These are phyloP conservation scores for Prolemur simus DNA, from an alignment of 2,113 vertebrate species.

Conservation along the genomic window DNA sequence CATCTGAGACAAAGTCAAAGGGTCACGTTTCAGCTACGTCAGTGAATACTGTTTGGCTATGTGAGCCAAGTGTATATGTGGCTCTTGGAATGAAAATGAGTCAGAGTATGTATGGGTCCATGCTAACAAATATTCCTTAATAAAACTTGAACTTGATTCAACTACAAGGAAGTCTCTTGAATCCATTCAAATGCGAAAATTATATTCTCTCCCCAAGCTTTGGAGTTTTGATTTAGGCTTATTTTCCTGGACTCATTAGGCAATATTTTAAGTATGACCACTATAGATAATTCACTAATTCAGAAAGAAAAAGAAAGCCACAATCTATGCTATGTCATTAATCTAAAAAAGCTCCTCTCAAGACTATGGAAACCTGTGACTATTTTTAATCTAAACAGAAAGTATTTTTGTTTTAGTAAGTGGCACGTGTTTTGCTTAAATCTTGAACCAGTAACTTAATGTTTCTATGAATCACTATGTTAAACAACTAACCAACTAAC, in stretches of 20 bases:
- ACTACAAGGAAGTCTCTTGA: background rate
- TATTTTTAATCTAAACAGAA: background rate
- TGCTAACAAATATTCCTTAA: background rate
- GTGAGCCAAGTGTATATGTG: background rate
- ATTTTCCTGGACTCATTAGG: background rate
- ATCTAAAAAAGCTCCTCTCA: background rate
- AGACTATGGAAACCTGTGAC: background rate
- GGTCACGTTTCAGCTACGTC: background rate
- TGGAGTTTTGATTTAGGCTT: background rate
- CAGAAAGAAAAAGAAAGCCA: background rate
- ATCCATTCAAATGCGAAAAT: background rate
- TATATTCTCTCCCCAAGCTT: background rate
- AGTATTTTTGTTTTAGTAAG: background rate
- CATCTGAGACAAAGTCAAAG: background rate
- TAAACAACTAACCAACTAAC: background rate
- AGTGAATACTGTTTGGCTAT: background rate
- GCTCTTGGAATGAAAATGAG: slow-evolving; percentile 13
- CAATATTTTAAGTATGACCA: background rate
- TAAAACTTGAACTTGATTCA: background rate
- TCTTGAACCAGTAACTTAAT: background rate
- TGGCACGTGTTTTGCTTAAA: background rate
- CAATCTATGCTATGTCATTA: background rate
- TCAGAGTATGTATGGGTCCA: background rate
- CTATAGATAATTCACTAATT: background rate
- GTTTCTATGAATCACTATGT: background rate